These are phyloP conservation scores for Gallinago media DNA, from an alignment of 2,113 vertebrate species.

Conservation along the genomic window DNA sequence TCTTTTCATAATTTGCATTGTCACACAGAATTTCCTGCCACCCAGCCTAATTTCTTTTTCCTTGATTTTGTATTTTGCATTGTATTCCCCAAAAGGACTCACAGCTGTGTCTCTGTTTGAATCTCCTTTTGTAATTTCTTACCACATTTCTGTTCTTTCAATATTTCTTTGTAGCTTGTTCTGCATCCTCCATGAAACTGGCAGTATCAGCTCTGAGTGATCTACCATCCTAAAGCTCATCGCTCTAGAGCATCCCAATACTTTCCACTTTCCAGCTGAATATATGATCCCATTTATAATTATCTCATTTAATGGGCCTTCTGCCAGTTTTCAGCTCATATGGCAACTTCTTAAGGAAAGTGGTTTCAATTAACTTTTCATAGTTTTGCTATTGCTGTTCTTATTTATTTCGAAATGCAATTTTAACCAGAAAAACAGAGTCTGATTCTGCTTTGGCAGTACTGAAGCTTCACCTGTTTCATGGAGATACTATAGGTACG, in stretches of 20 bases:
- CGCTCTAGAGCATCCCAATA: background rate
- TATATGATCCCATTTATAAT: background rate
- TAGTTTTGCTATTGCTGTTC: background rate
- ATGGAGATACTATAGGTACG: background rate
- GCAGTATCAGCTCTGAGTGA: background rate
- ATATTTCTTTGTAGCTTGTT: background rate
- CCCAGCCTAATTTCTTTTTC: background rate
- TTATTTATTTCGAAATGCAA: background rate
- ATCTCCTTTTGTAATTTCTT: background rate
- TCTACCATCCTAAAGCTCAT: background rate
- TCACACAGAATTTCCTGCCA: background rate
- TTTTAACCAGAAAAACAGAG: background rate
- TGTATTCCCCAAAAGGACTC: background rate
- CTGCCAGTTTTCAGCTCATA: background rate
- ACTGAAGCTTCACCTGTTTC: background rate
- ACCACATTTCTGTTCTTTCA: background rate
- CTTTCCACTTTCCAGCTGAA: background rate
- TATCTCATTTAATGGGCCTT: background rate
- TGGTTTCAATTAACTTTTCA: background rate
- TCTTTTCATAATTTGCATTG: background rate
- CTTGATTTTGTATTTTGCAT: background rate
- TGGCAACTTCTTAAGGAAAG: background rate
- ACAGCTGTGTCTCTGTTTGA: background rate
- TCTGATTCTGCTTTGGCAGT: background rate
- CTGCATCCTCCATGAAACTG: background rate